Conservation (phyloP, 2,113 vertebrate species). For the Anoplopoma fimbria region DNA sequence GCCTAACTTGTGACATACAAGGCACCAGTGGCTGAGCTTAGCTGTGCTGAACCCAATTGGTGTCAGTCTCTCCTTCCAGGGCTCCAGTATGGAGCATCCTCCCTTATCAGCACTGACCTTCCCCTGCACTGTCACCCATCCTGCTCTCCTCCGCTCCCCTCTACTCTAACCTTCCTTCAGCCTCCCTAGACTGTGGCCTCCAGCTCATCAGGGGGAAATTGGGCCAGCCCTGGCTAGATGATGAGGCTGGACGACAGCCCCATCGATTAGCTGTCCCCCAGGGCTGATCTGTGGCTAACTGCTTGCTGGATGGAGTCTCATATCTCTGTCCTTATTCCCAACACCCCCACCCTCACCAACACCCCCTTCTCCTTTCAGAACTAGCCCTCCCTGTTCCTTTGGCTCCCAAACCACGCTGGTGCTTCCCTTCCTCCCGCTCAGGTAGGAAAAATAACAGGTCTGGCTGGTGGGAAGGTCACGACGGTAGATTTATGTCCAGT, state of each 20-base stretch:
- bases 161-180: slow-evolving; percentile 59
- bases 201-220: slow-evolving; percentile 79
- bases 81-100: slow-evolving; percentile 42
- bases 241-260: slow-evolving; percentile 83
- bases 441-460: slow-evolving; percentile 50
- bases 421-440: slow-evolving; percentile 21
- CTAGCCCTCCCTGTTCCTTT: slow-evolving; percentile 15
- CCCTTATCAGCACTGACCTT: slow-evolving; percentile 73
- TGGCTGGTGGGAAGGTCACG: slow-evolving; percentile 41
- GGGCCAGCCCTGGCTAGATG: slow-evolving; percentile 76
- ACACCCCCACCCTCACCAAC: slow-evolving; percentile 29
- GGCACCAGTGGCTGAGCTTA: slow-evolving; percentile 57
- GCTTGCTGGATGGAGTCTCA: slow-evolving; percentile 73
- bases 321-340: slow-evolving; percentile 64
- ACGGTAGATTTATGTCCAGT: slow-evolving; percentile 61
- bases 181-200: slow-evolving; percentile 61
- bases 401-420: not conserved
- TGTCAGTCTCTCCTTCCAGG: slow-evolving; percentile 53
- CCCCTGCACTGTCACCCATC: slow-evolving; percentile 62
- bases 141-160: slow-evolving; percentile 44
- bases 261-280: slow-evolving; percentile 86
- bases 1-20: slow-evolving; percentile 60
- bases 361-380: slow-evolving; percentile 29
- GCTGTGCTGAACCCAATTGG: slow-evolving; percentile 64
- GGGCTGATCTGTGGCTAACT: slow-evolving; percentile 84